Base-by-base conservation (phyloP, 2,797 vertebrate species). In the Eurystomus glaucurus region DNA sequence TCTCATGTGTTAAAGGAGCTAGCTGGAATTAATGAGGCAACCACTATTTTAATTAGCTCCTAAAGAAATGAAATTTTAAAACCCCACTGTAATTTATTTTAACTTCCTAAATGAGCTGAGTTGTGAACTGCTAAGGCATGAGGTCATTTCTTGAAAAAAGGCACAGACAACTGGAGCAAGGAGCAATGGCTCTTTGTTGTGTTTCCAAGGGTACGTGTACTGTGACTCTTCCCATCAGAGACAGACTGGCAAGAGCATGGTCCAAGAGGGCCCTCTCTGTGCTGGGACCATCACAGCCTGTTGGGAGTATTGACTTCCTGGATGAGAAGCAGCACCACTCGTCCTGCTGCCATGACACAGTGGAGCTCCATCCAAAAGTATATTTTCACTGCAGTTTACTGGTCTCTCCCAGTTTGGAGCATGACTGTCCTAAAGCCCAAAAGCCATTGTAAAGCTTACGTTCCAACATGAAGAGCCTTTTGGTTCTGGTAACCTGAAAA, bases 11-110 rank as follows among this genome's bases (percentile, higher is more conserved):
- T 87, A 88, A 43, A 55, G 78, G 33, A 85, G 26, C 14, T 83
- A 91, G 50, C 14, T 90, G 61, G 65, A 91, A 54, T 88, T 72
- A 90, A 88, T 69, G 78, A 85, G 35, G 26, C 46, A 81, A 31
- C 20, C 18, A 65, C 11, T 35, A 83, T 94, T 90, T 82, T 85
- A 81, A 88, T 93, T 94, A 58, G 46, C 46, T 91, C 54, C 46
- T 86, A 72, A 90, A 93, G 11, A 95, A 94, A 93, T 79, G 7
- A 58, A 58, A 35, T 90, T 39, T 35, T 1, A 3, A 61, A 46
- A 39, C 54, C 23, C 6, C 23, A 33, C 11, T 82, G 51, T 88
- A 86, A 88, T 78, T 93, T 86, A 85, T 93, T 88, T 65, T 70
- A 48, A 52, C 20, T 80, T 88, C 60, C 37, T 91, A 57, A 80